These are phyloP conservation scores for Neogobius melanostomus DNA, from an alignment of 2,113 vertebrate genomes.

Conservation along the genomic window DNA sequence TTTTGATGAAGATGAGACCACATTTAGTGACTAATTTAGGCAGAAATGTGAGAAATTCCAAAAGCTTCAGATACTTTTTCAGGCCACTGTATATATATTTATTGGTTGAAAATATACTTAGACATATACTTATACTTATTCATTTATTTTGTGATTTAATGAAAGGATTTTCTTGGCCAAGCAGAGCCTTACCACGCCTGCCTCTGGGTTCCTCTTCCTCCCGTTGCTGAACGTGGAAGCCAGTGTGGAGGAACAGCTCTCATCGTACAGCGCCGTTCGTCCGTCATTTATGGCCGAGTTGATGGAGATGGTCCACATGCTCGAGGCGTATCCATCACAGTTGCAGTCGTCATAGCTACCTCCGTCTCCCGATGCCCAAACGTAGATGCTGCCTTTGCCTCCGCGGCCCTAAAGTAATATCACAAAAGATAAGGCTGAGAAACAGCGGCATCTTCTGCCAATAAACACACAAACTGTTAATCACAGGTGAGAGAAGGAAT, in stretches of 20 bases:
- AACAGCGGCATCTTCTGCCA: too few species aligned
- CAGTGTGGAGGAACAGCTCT: conserved; percentile 97
- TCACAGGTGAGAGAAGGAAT: too few species aligned
- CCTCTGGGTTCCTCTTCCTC: conserved; percentile 95
- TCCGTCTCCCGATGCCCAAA: conserved; percentile 97
- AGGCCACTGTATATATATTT: too few species aligned
- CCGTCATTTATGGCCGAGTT: conserved; percentile 98
- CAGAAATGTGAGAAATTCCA: too few species aligned
- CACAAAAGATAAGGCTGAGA: neutral
- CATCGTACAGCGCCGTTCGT: conserved; percentile 93
- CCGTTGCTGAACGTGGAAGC: conserved; percentile 98
- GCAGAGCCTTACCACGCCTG: conserved; percentile 86
- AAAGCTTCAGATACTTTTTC: too few species aligned
- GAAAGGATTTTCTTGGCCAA: too few species aligned
- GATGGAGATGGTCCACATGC: conserved; percentile 99
- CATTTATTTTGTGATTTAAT: too few species aligned
- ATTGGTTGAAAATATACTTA: too few species aligned
- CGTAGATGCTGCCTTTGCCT: conserved; percentile 98
- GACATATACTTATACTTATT: too few species aligned
- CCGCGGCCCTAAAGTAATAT: conserved; percentile 82
- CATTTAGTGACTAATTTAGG: too few species aligned
- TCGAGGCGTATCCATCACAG: conserved; percentile 96
- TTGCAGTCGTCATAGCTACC: conserved; percentile 99
- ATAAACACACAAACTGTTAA: too few species aligned
- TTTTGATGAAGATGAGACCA: too few species aligned